Percentiles rank a stretch among this genome's conserved stretches.
Conservation (phyloP, 2,797 vertebrate species). For the Falco biarmicus region DNA sequence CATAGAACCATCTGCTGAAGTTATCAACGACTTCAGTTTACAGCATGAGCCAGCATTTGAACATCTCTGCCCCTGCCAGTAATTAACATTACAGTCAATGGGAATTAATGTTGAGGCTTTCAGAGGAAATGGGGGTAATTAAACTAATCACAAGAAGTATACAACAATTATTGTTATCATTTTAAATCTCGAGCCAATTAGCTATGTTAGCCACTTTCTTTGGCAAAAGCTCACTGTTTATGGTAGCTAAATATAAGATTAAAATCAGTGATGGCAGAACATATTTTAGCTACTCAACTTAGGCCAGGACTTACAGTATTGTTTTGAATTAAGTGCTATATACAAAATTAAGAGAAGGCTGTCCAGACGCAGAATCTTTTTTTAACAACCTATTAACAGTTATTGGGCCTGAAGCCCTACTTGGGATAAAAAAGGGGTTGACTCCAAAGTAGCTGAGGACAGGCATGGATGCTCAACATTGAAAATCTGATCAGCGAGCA, state of each 20-base stretch:
- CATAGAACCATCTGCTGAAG: neutral
- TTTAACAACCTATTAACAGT: neutral
- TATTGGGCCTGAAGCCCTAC: neutral
- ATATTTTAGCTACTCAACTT: neutral
- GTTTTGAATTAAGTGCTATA: neutral
- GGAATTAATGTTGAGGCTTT: slow-evolving; percentile 42
- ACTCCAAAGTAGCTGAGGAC: neutral
- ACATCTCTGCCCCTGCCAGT: neutral
- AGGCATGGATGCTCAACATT: rapidly evolving
- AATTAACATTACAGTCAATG: slow-evolving; percentile 26
- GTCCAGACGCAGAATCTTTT: neutral
- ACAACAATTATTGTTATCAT: slow-evolving; percentile 35
- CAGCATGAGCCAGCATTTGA: neutral
- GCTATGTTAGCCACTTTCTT: slow-evolving; percentile 19
- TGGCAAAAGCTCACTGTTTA: slow-evolving; percentile 16
- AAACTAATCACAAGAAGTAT: slow-evolving; percentile 51
- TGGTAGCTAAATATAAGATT: slow-evolving; percentile 7
- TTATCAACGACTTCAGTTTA: neutral
- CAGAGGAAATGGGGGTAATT: slow-evolving; percentile 57
- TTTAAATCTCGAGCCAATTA: slow-evolving; percentile 42
- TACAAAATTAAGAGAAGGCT: neutral
- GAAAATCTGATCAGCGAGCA: neutral
- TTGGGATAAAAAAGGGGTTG: neutral
- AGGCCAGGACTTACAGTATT: neutral
- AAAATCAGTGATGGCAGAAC: neutral